phyloP scores from a whole-genome alignment of 2,797 vertebrate species.

The Phrynocephalus guinanensis region DNA sequence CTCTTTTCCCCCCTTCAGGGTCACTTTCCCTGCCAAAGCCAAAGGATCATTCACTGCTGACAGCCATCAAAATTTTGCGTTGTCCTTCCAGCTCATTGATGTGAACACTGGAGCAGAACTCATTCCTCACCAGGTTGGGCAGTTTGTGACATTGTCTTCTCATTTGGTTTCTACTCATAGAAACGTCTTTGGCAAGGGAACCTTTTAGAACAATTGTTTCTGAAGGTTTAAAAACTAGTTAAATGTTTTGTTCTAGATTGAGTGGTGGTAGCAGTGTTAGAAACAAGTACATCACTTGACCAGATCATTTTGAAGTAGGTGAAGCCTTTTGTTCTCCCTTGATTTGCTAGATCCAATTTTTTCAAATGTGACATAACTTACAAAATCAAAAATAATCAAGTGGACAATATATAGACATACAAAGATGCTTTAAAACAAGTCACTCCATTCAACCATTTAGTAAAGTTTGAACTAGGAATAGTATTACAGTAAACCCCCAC shows the following conservation, averaged over 20 bases:
- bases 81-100: constrained; percentile 95
- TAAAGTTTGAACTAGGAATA: no score
- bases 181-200: constrained; percentile 12
- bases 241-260: constrained; percentile 25
- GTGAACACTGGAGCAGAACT: constrained; percentile 93
- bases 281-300: constrained; percentile 7
- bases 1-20: constrained; percentile 77
- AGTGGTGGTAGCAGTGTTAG: constrained; percentile 24
- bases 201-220: constrained; percentile 33
- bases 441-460: no score
- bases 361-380: not conserved
- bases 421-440: not conserved
- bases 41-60: constrained; percentile 92
- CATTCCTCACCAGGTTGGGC: constrained; percentile 93
- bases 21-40: constrained; percentile 92
- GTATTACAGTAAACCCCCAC: no score
- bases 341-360: not conserved
- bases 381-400: not conserved
- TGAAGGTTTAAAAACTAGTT: constrained; percentile 38
- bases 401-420: not conserved
- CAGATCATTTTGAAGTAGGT: not conserved
- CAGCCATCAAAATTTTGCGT: constrained; percentile 97
- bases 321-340: constrained; percentile 6
- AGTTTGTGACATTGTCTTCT: constrained; percentile 18
- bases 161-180: not conserved